These are phyloP conservation scores for Cynoglossus semilaevis DNA, from an alignment of 2,113 vertebrate genomes.

Conservation along the genomic window DNA sequence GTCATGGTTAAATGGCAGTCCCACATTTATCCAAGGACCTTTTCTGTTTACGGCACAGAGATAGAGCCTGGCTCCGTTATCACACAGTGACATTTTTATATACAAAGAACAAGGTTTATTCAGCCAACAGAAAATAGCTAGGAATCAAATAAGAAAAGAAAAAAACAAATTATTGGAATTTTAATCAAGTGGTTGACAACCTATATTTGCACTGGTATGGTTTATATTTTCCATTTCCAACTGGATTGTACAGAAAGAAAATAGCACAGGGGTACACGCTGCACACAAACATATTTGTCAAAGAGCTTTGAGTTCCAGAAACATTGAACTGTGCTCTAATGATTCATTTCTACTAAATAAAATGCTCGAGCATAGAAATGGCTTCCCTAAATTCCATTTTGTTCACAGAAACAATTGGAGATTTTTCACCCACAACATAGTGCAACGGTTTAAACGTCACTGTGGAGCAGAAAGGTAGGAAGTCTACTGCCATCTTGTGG, in stretches of 20 bases:
- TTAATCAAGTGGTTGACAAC: no score
- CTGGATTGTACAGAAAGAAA: background rate
- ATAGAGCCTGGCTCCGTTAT: conserved; percentile 5
- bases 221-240: conserved; percentile 5
- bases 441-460: background rate
- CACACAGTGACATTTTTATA: conserved; percentile 29
- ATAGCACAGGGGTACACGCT: conserved; percentile 13
- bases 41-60: conserved; percentile 7
- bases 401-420: background rate
- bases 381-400: background rate
- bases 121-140: conserved; percentile 27
- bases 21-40: conserved; percentile 31
- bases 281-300: conserved; percentile 10
- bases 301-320: conserved; percentile 8
- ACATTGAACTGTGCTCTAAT: background rate
- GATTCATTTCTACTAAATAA: conserved; percentile 1
- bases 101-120: conserved; percentile 38
- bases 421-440: conserved; percentile 14
- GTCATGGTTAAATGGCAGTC: conserved; percentile 14
- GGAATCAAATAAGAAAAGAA: conserved; percentile 24
- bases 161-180: background rate
- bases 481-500: conserved; percentile 70
- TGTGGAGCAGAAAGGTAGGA: conserved; percentile 35
- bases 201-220: background rate
- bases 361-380: background rate